Evolutionary conservation across 2,113 vertebrate species (phyloP).

Genomic region (Megaleporinus macrocephalus): DNA sequence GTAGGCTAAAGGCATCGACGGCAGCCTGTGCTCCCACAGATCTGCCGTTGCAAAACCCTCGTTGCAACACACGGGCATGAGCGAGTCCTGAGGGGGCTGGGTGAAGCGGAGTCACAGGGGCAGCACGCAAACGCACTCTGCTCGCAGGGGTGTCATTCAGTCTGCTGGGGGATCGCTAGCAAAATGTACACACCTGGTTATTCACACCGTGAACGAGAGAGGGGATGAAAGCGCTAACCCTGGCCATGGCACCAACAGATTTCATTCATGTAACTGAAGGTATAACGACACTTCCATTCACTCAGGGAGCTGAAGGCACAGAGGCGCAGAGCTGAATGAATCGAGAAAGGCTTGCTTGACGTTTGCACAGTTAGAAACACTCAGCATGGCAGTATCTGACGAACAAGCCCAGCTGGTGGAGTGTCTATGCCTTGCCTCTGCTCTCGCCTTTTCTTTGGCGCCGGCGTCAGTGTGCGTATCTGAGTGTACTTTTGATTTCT

Average conservation of each 20-base stretch:
- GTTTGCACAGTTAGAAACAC: background rate
- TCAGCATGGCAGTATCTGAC: background rate
- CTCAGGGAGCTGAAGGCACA: background rate
- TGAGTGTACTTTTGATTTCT: constrained; percentile 49
- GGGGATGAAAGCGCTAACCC: background rate
- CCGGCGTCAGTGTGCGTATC: background rate
- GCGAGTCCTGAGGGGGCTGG: constrained; percentile 10
- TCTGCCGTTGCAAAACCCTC: constrained; percentile 26
- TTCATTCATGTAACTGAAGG: background rate
- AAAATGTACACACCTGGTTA: constrained; percentile 10
- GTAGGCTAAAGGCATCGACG: background rate
- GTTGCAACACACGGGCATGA: constrained; percentile 19
- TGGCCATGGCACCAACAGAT: background rate
- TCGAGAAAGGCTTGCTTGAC: background rate
- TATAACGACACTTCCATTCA: background rate
- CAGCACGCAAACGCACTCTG: constrained; percentile 5
- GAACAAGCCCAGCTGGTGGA: background rate
- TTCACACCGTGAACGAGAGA: background rate
- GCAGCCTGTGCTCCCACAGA: background rate
- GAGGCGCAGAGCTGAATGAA: background rate
- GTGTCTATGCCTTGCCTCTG: constrained; percentile 18
- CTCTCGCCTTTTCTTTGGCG: constrained; percentile 19
- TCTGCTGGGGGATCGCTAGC: background rate
- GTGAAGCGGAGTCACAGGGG: constrained; percentile 14
- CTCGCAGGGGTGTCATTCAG: background rate